phyloP scores from a whole-genome alignment of 2,888 invertebrate genomes.

The Furcula furcula region DNA sequence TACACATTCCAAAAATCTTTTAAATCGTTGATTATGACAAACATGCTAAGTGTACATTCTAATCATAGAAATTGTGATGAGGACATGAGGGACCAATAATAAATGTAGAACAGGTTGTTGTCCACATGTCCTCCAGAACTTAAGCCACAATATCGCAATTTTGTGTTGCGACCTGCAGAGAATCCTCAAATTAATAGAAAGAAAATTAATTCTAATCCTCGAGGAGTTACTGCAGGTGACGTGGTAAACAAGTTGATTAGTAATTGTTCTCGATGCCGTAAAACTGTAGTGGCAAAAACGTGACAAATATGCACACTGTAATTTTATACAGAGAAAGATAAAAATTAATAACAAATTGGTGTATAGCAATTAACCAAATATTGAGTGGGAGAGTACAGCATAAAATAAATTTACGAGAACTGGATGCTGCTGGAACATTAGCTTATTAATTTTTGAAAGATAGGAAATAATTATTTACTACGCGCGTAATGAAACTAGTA shows the following conservation, averaged over 20 bases:
- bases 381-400: neutral
- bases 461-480: too few species aligned
- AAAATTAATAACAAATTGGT: neutral
- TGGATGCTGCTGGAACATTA: neutral
- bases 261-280: neutral
- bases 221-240: neutral
- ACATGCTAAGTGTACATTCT: constrained; percentile 2
- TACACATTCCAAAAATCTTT: too few species aligned
- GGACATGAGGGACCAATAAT: neutral
- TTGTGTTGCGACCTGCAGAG: neutral
- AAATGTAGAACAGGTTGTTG: too few species aligned
- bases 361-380: neutral
- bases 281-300: neutral
- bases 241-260: too few species aligned
- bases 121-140: neutral
- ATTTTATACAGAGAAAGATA: neutral
- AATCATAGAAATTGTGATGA: constrained; percentile 3
- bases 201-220: neutral
- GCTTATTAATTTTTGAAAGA: too few species aligned
- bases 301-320: neutral
- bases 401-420: neutral
- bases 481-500: too few species aligned
- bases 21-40: too few species aligned
- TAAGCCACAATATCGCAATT: neutral
- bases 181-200: neutral